A percentile compares a stretch with the other conserved stretches of the same genome.
These are phyloP conservation scores for Melanotaenia boesemani DNA, from an alignment of 2,797 vertebrate genomes.

Conservation along the genomic window DNA sequence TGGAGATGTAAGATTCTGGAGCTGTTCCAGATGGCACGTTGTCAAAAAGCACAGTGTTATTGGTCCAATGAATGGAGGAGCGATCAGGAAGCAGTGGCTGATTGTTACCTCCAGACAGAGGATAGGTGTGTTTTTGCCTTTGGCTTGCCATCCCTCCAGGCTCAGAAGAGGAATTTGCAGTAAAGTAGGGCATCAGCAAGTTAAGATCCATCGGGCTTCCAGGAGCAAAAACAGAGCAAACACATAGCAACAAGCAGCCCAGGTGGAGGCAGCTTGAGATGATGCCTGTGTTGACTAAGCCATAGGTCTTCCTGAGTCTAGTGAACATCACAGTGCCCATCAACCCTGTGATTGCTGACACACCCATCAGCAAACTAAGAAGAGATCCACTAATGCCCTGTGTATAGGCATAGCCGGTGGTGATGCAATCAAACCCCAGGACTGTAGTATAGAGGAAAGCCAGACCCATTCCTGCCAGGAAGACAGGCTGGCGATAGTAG, in stretches of 20 bases:
- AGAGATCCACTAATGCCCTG: constrained; percentile 88
- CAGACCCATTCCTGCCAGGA: constrained; percentile 86
- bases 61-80: constrained; percentile 89
- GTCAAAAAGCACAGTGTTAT: constrained; percentile 87
- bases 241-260: constrained; percentile 84
- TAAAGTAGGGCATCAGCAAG: constrained; percentile 76
- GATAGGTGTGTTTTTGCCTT: constrained; percentile 77
- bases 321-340: constrained; percentile 87
- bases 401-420: constrained; percentile 86
- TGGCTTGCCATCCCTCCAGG: constrained; percentile 74
- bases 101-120: constrained; percentile 81
- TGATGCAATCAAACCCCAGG: constrained; percentile 88
- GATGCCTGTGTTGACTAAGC: constrained; percentile 84
- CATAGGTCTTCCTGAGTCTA: constrained; percentile 82
- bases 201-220: constrained; percentile 87
- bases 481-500: constrained; percentile 84
- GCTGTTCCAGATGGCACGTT: constrained; percentile 76
- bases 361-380: constrained; percentile 86
- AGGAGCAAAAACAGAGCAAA: constrained; percentile 87
- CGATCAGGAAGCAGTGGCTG: constrained; percentile 85
- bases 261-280: constrained; percentile 86
- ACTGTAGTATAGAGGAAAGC: constrained; percentile 88
- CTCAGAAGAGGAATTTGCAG: constrained; percentile 68
- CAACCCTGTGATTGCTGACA: constrained; percentile 84
- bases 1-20: constrained; percentile 85